Evolutionary conservation across 2,888 invertebrate genomes (phyloP), one percentile per base, ranked within the genome.

Genomic region (Sphaerophoria taeniata): DNA sequence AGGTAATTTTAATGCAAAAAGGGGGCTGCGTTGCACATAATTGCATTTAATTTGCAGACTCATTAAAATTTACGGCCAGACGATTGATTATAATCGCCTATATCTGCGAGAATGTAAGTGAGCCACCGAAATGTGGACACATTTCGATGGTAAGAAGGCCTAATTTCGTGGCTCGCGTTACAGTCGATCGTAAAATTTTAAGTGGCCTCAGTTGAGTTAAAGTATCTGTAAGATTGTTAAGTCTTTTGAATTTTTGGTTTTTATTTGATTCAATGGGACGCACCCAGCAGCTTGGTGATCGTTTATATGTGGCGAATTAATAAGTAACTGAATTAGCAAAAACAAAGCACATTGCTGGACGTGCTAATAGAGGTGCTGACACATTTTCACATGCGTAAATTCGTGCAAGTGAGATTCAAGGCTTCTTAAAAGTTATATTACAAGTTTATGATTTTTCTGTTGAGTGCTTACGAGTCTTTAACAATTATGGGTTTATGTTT

Each of bases 31-130:
- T 84, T 81, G 87, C 87, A 80, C 90, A 90, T 91, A 91, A 91
- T 91, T 91, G 91, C 89, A 90, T 90, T 91, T 91, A 91, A 91
- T 91, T 91, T 90, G 90, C 90, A 90, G 91, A 90, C 91, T 91
- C 91, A 90, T 91, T 91, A 91, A 91, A 90, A 90, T 91, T 91
- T 91, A 91, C 91, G 91, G 91, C 89, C 91, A 89, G 90, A 89
- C 91, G 91, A 91, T 91, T 91, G 91, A 91, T 91, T 91, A 91
- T 91, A 91, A 91, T 91, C 86, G 86, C 6, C 77, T 71, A 82
- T 86, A 82, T 74, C 55, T 9, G 11, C 72, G 72, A 73, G 73
- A 72, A 63, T 49, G 63, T 80, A 69, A 75, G 75, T 75, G 74
- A 74, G 80, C 80, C 67, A 47, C 81, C 73, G 76, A 81, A 85